Evolutionary conservation across 2,888 invertebrate genomes (phyloP), one percentile per base, ranked within the genome.

Genomic region (Sinohyriopsis cumingii): DNA sequence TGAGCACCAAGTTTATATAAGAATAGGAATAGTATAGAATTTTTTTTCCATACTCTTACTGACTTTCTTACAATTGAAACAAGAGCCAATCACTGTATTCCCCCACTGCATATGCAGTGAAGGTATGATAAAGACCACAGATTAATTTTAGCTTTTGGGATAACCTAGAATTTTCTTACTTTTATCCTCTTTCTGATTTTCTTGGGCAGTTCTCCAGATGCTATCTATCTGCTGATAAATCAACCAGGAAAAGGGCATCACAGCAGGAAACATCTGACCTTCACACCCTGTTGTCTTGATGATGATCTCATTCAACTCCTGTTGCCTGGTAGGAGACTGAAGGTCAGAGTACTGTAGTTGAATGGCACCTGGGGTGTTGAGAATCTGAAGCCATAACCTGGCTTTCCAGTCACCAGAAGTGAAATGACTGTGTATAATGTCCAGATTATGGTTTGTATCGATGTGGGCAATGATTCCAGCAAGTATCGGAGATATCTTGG

Each of bases 371-470:
- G 75, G 73, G 53, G 74, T 67, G 24, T 76, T 70, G n/a, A 87
- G 70, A 61, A 86, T 74, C 9, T 66, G 59, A 45, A 86, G 65
- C 87, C 87, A 88, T 60, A 87, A 62, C 20, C 71, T 53, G n/a
- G 67, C 56, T 59, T 79, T 73, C 87, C 87, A 87, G 3, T 66
- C 61, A 15, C 45, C 45, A 45, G 45, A 15, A 3, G 45, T 2
- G 3, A 45, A 15, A 12, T 45, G 45, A 5, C 68, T 59, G 24
- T 59, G 57, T 24, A 87, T 63, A 45, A 86, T 70, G 55, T 85
- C 84, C 62, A 88, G 75, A 77, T 87, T 87, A 59, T 72, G 65
- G 72, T 87, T 85, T 45, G 84, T 84, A 73, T 87, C 87, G 25
- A 84, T 71, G 68, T 77, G 81, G n/a, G 86, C 83, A 20, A 87